These are phyloP conservation scores for Trachymyrmex septentrionalis DNA, from an alignment of 1,140 invertebrate genomes.

Conservation along the genomic window DNA sequence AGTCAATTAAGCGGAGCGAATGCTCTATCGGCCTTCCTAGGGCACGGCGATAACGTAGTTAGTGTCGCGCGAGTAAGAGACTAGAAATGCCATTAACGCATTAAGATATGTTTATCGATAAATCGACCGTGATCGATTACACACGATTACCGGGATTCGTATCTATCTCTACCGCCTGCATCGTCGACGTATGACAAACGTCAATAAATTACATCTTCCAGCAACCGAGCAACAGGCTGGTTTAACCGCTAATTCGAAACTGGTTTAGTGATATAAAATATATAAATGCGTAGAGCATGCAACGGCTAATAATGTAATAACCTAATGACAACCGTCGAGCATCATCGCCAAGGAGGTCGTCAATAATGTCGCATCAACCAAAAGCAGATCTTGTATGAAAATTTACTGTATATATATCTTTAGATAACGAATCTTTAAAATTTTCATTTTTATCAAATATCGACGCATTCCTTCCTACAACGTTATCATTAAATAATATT, in stretches of 20 bases:
- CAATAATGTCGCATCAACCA: neutral
- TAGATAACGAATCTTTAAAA: neutral
- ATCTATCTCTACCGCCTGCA: neutral
- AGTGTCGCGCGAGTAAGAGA: slow-evolving; percentile 20
- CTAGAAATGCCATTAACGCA: slow-evolving; percentile 38
- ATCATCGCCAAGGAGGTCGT: slow-evolving; percentile 14
- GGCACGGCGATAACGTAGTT: slow-evolving; percentile 19
- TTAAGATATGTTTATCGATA: slow-evolving; percentile 34
- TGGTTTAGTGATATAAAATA: slow-evolving; percentile 57
- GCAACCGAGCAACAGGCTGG: neutral
- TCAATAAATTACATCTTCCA: slow-evolving; percentile 57
- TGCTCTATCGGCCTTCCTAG: slow-evolving; percentile 40
- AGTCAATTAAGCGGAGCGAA: slow-evolving; percentile 25
- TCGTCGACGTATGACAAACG: slow-evolving; percentile 42
- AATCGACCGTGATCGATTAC: slow-evolving; percentile 53
- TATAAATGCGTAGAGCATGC: slow-evolving; percentile 23
- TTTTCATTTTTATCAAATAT: neutral
- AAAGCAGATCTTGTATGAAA: neutral
- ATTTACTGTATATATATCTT: neutral
- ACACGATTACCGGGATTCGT: slow-evolving; percentile 1
- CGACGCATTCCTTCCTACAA: neutral
- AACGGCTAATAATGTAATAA: slow-evolving; percentile 48
- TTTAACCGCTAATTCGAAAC: slow-evolving; percentile 53
- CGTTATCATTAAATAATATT: neutral
- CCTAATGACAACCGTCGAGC: slow-evolving; percentile 40